Evolutionary conservation across 2,797 vertebrate genomes (phyloP).

Genomic region (Phataginus tricuspis): DNA sequence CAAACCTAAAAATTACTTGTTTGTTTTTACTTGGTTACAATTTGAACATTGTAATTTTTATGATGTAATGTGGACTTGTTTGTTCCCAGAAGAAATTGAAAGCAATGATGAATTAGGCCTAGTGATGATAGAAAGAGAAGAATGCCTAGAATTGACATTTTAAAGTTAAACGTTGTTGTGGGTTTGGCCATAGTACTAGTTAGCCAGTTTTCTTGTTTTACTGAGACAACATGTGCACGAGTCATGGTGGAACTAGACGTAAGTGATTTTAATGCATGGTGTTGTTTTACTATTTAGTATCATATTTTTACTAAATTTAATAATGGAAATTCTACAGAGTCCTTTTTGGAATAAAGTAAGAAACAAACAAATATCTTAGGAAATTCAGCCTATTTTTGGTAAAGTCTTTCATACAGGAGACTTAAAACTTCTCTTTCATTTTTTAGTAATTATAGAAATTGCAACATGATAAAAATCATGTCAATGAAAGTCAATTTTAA

Average conservation of each 20-base stretch:
- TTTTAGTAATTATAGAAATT: constrained; percentile 52
- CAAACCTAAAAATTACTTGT: constrained; percentile 38
- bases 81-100: constrained; percentile 21
- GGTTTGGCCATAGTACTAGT: not conserved
- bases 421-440: constrained; percentile 36
- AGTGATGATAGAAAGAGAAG: not conserved
- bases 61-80: not conserved
- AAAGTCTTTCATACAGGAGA: not conserved
- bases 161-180: constrained; percentile 4
- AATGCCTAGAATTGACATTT: not conserved
- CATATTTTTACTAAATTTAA: constrained; percentile 51
- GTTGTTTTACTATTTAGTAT: not conserved
- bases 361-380: constrained; percentile 40
- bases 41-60: constrained; percentile 40
- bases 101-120: constrained; percentile 17
- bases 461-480: not conserved
- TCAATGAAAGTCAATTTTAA: constrained; percentile 30
- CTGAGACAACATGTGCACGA: not conserved
- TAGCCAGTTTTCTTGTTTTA: not conserved
- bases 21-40: constrained; percentile 31
- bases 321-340: constrained; percentile 18
- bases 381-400: constrained; percentile 34
- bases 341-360: constrained; percentile 14
- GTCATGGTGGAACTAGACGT: not conserved
- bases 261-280: not conserved